These are phyloP conservation scores for Drosophila meridionalis DNA, from an alignment of 2,888 invertebrate genomes.

Conservation along the genomic window DNA sequence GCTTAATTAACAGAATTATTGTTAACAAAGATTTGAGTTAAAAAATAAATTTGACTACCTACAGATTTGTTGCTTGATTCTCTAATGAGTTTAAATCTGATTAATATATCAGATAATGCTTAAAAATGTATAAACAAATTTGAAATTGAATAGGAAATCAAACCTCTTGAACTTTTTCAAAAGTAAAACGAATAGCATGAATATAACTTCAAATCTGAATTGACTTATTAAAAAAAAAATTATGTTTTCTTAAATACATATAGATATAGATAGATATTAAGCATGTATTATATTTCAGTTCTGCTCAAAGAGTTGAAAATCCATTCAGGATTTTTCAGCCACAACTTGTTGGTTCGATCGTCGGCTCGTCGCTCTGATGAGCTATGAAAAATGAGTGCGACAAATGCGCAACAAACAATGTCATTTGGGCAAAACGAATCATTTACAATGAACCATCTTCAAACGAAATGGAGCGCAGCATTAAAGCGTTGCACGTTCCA, in stretches of 20 bases:
- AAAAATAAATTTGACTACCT: too few species aligned
- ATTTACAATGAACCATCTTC: constrained; percentile 83
- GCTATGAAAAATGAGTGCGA: constrained; percentile 80
- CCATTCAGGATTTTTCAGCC: background rate
- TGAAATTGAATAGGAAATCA: too few species aligned
- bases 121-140: too few species aligned
- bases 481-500: constrained; percentile 41
- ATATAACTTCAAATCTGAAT: too few species aligned
- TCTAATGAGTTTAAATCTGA: too few species aligned
- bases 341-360: constrained; percentile 8
- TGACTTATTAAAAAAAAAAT: too few species aligned
- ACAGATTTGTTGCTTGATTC: too few species aligned
- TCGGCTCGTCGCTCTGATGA: constrained; percentile 33
- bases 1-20: background rate
- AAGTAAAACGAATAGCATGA: too few species aligned
- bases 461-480: constrained; percentile 79
- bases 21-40: background rate
- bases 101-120: too few species aligned
- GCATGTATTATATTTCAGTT: background rate
- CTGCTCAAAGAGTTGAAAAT: background rate
- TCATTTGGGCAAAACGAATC: constrained; percentile 83
- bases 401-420: constrained; percentile 77
- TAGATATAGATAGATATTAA: background rate
- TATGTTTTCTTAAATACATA: too few species aligned
- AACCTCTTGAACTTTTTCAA: too few species aligned